Conservation (phyloP, 2,113 vertebrate genomes). For the Scomber colias region DNA sequence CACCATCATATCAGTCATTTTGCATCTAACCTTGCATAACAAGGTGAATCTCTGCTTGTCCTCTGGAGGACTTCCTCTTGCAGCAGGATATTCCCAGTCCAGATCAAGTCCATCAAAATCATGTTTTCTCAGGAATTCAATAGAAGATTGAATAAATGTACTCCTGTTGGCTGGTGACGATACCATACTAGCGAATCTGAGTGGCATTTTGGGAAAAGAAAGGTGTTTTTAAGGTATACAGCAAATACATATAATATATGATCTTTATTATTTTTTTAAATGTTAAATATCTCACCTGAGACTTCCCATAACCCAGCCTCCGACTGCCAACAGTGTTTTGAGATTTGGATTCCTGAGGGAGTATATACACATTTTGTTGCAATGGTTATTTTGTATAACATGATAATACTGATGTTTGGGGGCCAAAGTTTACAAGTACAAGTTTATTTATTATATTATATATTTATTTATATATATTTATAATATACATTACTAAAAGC, state of each 20-base stretch:
- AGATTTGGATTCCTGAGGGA: constrained; percentile 83
- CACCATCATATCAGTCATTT: neutral
- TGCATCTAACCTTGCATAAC: neutral
- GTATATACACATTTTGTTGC: neutral
- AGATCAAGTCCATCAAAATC: constrained; percentile 79
- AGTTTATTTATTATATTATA: too few species aligned
- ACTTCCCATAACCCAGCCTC: constrained; percentile 88
- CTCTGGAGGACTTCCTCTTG: constrained; percentile 75
- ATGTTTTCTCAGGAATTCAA: constrained; percentile 77
- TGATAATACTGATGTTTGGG: neutral
- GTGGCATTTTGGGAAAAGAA: neutral
- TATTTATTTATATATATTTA: too few species aligned
- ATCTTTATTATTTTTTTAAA: neutral
- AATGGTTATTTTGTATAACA: neutral
- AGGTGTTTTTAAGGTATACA: neutral
- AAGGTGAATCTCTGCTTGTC: constrained; percentile 76
- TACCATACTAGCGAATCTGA: constrained; percentile 82
- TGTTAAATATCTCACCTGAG: constrained; percentile 77
- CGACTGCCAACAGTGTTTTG: constrained; percentile 88
- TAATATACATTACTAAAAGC: too few species aligned
- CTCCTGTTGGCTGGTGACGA: constrained; percentile 75
- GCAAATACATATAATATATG: neutral
- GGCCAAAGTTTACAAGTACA: too few species aligned
- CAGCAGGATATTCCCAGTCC: neutral
- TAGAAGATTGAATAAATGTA: constrained; percentile 85